A percentile compares a stretch with the other conserved stretches of the same genome.
Conservation (phyloP, 1,140 invertebrate genomes). For the Trinorchestia longiramus region DNA sequence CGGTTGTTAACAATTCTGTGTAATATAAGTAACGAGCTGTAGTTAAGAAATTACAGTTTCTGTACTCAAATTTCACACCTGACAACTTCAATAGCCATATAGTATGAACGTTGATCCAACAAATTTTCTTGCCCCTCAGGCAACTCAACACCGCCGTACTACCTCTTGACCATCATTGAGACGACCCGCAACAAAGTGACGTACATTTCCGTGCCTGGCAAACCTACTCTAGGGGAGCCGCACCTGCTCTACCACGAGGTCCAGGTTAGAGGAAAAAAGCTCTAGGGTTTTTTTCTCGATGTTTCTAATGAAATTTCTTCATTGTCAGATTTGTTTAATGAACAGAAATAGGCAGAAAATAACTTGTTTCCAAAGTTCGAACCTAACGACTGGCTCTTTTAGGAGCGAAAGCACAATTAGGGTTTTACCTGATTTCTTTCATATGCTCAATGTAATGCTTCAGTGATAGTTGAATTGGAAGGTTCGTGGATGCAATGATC, state of each 20-base stretch:
- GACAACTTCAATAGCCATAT: neutral
- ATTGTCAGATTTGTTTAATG: neutral
- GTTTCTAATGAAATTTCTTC: neutral
- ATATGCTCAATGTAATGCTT: no score
- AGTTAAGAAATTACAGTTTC: neutral
- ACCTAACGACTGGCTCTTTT: no score
- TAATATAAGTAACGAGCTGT: neutral
- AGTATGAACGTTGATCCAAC: neutral
- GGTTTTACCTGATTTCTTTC: no score
- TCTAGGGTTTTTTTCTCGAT: neutral
- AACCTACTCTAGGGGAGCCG: neutral
- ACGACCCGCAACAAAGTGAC: slow-evolving; percentile 7
- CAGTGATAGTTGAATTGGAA: no score
- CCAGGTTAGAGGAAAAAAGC: neutral
- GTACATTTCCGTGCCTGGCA: slow-evolving; percentile 43
- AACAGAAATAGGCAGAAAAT: no score
- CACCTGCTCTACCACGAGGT: slow-evolving; percentile 27
- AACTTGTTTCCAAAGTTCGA: no score
- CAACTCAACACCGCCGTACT: neutral
- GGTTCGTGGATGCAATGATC: no score
- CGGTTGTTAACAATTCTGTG: neutral
- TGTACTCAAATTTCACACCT: no score
- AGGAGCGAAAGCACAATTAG: no score
- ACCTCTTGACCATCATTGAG: slow-evolving; percentile 1
- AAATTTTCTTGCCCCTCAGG: neutral